These are phyloP conservation scores for Felis chaus DNA, from an alignment of 2,113 vertebrate genomes.

Conservation along the genomic window DNA sequence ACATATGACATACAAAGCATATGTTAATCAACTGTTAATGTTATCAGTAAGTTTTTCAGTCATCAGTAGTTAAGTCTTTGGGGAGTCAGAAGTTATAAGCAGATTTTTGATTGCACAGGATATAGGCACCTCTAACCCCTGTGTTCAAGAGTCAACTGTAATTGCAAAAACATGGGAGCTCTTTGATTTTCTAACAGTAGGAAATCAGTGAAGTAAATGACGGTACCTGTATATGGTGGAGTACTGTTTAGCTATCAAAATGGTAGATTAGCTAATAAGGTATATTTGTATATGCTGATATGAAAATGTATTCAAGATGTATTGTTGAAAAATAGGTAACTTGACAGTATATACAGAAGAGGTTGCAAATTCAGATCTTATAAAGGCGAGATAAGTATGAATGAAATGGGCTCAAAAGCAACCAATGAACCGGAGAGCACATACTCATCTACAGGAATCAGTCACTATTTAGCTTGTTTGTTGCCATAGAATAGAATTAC, in stretches of 20 bases:
- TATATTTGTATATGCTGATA: not conserved
- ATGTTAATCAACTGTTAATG: not conserved
- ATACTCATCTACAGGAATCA: not conserved
- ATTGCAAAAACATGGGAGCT: not conserved
- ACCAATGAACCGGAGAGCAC: not conserved
- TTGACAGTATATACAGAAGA: not conserved
- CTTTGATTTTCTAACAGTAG: not conserved
- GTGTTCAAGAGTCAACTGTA: not conserved
- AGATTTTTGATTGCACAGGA: not conserved
- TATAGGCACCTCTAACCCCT: not conserved
- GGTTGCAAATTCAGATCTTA: not conserved
- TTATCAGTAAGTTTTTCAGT: not conserved
- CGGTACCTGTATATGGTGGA: not conserved
- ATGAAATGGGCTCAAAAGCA: not conserved
- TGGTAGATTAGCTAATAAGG: not conserved
- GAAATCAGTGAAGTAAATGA: not conserved
- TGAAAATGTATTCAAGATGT: not conserved
- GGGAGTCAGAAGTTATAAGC: not conserved
- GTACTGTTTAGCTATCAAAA: not conserved
- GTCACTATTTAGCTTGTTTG: not conserved
- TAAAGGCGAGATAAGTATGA: not conserved
- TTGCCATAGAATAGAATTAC: conserved; percentile 1
- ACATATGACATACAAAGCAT: not conserved
- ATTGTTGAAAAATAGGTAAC: not conserved
- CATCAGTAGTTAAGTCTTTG: not conserved